phyloP scores from a whole-genome alignment of 2,888 invertebrate genomes.

The Lochmaea crataegi region DNA sequence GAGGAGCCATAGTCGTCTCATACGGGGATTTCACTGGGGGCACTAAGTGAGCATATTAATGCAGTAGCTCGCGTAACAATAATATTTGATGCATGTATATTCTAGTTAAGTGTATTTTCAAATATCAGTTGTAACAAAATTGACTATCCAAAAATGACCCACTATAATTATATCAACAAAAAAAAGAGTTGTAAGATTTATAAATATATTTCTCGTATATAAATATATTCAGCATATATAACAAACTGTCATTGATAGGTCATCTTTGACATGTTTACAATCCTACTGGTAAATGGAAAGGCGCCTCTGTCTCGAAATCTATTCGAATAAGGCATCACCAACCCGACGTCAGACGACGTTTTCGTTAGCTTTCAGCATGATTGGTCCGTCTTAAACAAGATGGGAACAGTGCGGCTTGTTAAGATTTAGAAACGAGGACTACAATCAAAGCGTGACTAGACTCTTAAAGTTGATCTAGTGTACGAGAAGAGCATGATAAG shows the following conservation, averaged over 20 bases:
- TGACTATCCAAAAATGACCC: too few species aligned
- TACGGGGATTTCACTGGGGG: too few species aligned
- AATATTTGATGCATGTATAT: too few species aligned
- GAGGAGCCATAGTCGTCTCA: too few species aligned
- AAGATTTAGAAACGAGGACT: conserved; percentile 3
- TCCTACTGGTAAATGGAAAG: not conserved
- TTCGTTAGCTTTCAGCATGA: conserved; percentile 12
- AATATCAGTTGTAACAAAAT: too few species aligned
- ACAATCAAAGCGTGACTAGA: conserved; percentile 10
- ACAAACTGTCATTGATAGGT: not conserved
- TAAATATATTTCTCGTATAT: not conserved
- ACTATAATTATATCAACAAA: too few species aligned
- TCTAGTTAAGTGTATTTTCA: too few species aligned
- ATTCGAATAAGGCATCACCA: conserved; percentile 4
- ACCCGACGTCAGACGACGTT: not conserved
- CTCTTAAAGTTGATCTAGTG: not conserved
- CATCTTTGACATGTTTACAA: not conserved
- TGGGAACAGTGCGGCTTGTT: conserved; percentile 10
- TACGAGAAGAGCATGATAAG: not conserved
- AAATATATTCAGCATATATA: not conserved
- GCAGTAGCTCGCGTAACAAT: too few species aligned
- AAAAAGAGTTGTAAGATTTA: too few species aligned
- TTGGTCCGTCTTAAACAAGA: conserved; percentile 7
- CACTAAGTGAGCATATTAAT: too few species aligned
- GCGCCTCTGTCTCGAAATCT: not conserved